These are phyloP conservation scores for Eptatretus atami DNA, from an alignment of 2,797 vertebrate genomes.

Conservation along the genomic window DNA sequence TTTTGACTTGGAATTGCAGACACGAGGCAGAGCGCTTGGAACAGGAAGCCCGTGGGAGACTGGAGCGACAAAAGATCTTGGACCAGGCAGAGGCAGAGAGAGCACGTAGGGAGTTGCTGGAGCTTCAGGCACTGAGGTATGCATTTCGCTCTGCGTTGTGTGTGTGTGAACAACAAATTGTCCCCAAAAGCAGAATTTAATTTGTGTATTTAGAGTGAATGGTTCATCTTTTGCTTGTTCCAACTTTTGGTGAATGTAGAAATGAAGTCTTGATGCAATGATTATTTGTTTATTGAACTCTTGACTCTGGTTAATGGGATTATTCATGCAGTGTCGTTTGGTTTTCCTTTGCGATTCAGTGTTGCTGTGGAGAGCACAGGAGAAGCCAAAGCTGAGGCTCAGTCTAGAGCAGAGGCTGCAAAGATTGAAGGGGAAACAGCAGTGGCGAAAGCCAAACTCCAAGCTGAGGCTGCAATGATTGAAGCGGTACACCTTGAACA, in stretches of 20 bases:
- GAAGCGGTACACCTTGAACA: constrained; percentile 21
- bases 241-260: no score
- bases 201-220: no score
- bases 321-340: no score
- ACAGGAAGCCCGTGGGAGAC: constrained; percentile 40
- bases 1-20: constrained; percentile 13
- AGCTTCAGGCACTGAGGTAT: constrained; percentile 51
- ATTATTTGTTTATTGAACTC: no score
- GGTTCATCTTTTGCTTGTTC: no score
- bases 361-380: constrained; percentile 48
- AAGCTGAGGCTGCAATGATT: constrained; percentile 32
- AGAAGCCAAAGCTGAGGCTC: constrained; percentile 40
- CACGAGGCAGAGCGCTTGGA: constrained; percentile 55
- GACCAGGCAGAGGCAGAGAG: constrained; percentile 44
- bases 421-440: constrained; percentile 47
- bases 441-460: constrained; percentile 40
- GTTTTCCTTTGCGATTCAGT: constrained; percentile 13
- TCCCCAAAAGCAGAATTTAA: no score
- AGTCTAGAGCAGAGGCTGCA: constrained; percentile 35
- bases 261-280: no score
- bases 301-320: no score
- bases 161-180: no score
- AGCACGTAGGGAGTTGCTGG: constrained; percentile 39
- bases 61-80: constrained; percentile 45
- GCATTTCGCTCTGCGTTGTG: neutral